Percentiles rank a stretch among this genome's conserved stretches.
These are phyloP conservation scores for Gymnopithys bicolor DNA, from an alignment of 2,797 vertebrate genomes.

Conservation along the genomic window DNA sequence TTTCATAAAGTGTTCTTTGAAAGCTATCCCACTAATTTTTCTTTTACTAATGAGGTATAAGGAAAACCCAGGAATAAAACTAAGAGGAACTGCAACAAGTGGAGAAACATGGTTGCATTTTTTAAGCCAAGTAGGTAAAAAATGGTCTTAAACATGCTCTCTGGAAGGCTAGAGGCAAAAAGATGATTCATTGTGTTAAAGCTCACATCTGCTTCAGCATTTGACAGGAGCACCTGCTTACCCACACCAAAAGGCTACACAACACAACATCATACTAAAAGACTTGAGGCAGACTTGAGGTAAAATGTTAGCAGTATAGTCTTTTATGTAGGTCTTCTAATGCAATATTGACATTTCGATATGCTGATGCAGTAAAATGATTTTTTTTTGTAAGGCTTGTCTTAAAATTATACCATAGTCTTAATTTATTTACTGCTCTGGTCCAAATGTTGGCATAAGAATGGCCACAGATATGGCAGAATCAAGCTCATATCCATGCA, in stretches of 20 bases:
- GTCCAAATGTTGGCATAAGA: background rate
- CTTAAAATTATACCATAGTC: background rate
- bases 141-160: background rate
- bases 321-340: background rate
- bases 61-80: background rate
- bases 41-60: background rate
- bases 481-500: background rate
- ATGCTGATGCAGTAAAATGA: background rate
- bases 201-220: background rate
- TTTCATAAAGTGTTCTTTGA: background rate
- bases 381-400: background rate
- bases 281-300: background rate
- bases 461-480: background rate
- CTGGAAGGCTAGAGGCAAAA: background rate
- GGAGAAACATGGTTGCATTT: background rate
- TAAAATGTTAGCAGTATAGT: background rate
- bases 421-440: background rate
- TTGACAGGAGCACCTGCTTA: background rate
- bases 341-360: background rate
- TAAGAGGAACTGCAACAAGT: background rate
- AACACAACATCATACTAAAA: background rate
- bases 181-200: background rate
- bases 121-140: background rate
- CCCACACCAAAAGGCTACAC: accelerated
- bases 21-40: background rate